These are phyloP conservation scores for Anomalospiza imberbis DNA, from an alignment of 2,797 vertebrate species.

Conservation along the genomic window DNA sequence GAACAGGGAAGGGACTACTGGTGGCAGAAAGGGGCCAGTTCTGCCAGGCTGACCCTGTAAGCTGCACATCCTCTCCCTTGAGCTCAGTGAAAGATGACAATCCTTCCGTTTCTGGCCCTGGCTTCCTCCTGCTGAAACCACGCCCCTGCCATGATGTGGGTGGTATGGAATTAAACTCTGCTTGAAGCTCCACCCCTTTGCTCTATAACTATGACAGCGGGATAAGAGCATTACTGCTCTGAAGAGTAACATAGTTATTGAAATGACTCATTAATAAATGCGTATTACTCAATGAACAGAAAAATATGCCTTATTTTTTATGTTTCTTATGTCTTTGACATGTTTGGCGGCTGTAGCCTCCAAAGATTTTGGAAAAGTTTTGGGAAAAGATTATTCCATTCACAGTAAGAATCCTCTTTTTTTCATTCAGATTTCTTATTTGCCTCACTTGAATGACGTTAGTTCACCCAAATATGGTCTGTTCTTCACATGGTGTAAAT, in stretches of 20 bases:
- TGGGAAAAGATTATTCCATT: neutral
- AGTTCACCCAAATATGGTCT: neutral
- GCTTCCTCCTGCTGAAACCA: neutral
- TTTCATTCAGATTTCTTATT: neutral
- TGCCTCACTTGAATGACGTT: neutral
- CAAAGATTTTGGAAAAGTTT: neutral
- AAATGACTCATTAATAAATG: neutral
- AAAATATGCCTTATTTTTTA: neutral
- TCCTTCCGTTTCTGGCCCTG: neutral
- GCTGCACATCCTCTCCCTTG: neutral
- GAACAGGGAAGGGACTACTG: neutral
- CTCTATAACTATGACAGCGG: neutral
- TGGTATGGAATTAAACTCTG: neutral
- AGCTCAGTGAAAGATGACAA: rapidly evolving
- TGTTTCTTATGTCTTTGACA: neutral
- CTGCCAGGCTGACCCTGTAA: neutral
- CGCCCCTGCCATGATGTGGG: neutral
- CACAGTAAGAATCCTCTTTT: neutral
- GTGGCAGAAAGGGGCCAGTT: neutral
- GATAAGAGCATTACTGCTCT: neutral
- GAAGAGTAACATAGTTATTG: neutral
- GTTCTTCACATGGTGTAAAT: neutral
- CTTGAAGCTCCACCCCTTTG: neutral
- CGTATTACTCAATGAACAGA: neutral
- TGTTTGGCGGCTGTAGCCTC: neutral